Percentiles rank a stretch among this genome's conserved stretches.
phyloP scores from a whole-genome alignment of 2,888 invertebrate species.

The Coenonympha arcania region DNA sequence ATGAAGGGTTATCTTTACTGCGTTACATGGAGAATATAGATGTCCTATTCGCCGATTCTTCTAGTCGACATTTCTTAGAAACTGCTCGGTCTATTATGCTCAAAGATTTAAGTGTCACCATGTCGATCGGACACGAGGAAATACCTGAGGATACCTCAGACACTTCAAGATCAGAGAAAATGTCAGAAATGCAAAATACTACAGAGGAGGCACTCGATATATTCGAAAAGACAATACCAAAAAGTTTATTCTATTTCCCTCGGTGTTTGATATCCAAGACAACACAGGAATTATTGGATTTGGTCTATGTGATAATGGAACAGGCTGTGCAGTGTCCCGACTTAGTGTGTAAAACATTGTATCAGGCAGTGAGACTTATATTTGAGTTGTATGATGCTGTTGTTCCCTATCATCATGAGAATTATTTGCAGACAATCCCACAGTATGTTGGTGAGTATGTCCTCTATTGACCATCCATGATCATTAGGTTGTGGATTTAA shows the following conservation, averaged over 20 bases:
- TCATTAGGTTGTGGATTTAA: too few relatives aligned
- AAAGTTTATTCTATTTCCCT: constrained; percentile 66
- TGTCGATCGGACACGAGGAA: constrained; percentile 70
- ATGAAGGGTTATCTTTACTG: constrained; percentile 72
- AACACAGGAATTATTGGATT: constrained; percentile 76
- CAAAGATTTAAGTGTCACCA: constrained; percentile 84
- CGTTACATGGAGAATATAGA: constrained; percentile 84
- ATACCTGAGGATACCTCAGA: constrained; percentile 38
- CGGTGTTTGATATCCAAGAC: constrained; percentile 77
- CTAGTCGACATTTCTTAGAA: constrained; percentile 80
- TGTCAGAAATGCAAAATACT: constrained; percentile 17
- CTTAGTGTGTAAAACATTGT: constrained; percentile 77
- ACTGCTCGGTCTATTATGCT: constrained; percentile 82
- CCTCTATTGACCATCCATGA: too few relatives aligned
- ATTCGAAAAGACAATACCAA: constrained; percentile 58
- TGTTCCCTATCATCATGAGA: constrained; percentile 85
- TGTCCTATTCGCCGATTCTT: constrained; percentile 82
- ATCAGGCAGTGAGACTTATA: constrained; percentile 80
- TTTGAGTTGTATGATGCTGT: constrained; percentile 84
- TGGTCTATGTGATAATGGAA: constrained; percentile 78
- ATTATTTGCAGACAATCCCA: constrained; percentile 86
- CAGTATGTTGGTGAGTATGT: constrained; percentile 87
- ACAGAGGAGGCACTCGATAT: constrained; percentile 56
- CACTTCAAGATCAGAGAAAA: constrained; percentile 15
- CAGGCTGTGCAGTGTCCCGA: constrained; percentile 78